Base-by-base conservation (phyloP, 2,797 vertebrate species). In the Phaenicophaeus curvirostris region DNA sequence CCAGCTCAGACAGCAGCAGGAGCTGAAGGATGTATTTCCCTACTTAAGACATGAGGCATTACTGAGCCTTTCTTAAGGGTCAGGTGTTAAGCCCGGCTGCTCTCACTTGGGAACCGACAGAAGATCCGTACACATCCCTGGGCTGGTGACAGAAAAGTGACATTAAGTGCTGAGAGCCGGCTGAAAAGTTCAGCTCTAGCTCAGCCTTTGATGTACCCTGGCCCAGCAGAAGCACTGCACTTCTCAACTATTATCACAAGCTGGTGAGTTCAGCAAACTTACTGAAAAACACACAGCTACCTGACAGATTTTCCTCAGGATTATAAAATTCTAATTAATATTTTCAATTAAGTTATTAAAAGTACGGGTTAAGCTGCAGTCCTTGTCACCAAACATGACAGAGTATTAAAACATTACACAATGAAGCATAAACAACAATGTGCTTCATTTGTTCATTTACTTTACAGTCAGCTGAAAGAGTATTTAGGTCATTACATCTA, bases 401-500 rank as follows among this genome's bases (percentile, higher is more conserved):
- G 74, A 84, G 42, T 91, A 85, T 93, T 95, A 94, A 89, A 90
- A 89, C 87, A 90, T 93, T 67, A 94, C 69, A 95, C 63, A 90
- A 87, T 51, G 87, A 90, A 94, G 94, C 85, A 93, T 93, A 93
- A 88, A 94, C 85, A 72, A 35, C 68, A 87, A 73, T 17, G 87
- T 69, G 68, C 83, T 80, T 93, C 84, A 95, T 87, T 92, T 94
- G 53, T 83, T 69, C 91, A 71, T 91, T 96, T 85, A 82, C 78
- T 63, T 94, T 93, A 82, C 62, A 81, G 65, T 87, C 67, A 96
- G 65, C 77, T 90, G 94, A 95, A 76, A 91, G 91, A 85, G 25
- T 94, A 88, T 93, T 94, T 96, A 94, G 95, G 87, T 94, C 85
- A 94, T 89, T 80, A 94, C 54, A 63, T 93, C 83, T 81, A 89